Percentiles rank a stretch among this genome's conserved stretches.
Evolutionary conservation across 1,140 invertebrate species (phyloP).

Genomic region (Drosophila virilis): DNA sequence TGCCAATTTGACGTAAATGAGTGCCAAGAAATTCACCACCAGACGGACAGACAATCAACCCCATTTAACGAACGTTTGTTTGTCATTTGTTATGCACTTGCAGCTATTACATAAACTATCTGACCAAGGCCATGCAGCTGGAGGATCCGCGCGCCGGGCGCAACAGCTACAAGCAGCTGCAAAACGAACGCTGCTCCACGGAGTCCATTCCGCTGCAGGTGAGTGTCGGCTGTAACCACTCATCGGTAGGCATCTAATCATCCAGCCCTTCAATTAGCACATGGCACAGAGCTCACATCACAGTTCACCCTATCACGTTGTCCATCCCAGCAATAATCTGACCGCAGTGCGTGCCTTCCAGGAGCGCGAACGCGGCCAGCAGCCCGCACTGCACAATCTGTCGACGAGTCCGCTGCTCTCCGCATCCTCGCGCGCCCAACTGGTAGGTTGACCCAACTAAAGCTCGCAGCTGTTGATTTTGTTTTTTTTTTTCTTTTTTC

Average conservation of each 20-base stretch:
- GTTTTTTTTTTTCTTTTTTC: background rate
- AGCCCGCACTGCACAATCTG: slow-evolving; percentile 73
- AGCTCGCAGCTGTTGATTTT: background rate
- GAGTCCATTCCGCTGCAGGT: slow-evolving; percentile 87
- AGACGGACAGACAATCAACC: slow-evolving; percentile 38
- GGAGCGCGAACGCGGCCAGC: slow-evolving; percentile 56
- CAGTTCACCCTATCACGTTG: slow-evolving; percentile 83
- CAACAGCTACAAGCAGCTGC: slow-evolving; percentile 86
- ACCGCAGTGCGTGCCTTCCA: slow-evolving; percentile 82
- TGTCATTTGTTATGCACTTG: slow-evolving; percentile 66
- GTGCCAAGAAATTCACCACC: slow-evolving; percentile 54
- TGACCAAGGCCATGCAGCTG: slow-evolving; percentile 89
- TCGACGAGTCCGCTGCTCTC: slow-evolving; percentile 81
- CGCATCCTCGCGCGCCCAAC: slow-evolving; percentile 69
- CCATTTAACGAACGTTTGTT: slow-evolving; percentile 4
- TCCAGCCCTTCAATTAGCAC: slow-evolving; percentile 35
- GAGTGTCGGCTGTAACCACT: slow-evolving; percentile 3
- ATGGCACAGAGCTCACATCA: slow-evolving; percentile 61
- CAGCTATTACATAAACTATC: slow-evolving; percentile 92
- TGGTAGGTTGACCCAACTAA: slow-evolving; percentile 51
- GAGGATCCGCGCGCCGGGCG: slow-evolving; percentile 86
- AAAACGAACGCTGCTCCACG: slow-evolving; percentile 85
- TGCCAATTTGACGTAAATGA: slow-evolving; percentile 47
- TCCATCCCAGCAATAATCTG: slow-evolving; percentile 81
- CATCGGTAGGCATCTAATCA: background rate